Base-by-base conservation (phyloP, 2,797 vertebrate genomes). In the Megalops cyprinoides region DNA sequence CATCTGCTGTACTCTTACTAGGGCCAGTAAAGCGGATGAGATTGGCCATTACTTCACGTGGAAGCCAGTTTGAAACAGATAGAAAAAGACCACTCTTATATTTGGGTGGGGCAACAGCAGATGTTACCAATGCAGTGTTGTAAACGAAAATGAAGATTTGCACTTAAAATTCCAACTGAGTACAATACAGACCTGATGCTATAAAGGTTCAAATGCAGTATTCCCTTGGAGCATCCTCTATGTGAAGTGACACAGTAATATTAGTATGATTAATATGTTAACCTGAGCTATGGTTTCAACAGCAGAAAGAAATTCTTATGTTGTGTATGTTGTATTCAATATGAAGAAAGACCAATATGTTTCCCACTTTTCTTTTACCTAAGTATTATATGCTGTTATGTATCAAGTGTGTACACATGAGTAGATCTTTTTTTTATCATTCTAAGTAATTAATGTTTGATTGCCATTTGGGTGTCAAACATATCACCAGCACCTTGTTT, bases 401-500 rank as follows among this genome's bases (percentile, higher is more conserved):
- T n/a, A n/a, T 91, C 85, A 81, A 90, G 92, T 92, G 87, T 89
- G 90, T 89, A 92, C 91, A 91, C 84, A 79, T 91, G 92, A 88
- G 88, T 88, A 91, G 82, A 84, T 88, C 90, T 48, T 10, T 75
- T 31, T 37, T 23, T 74, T 23, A 28, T 55, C 23, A 55, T 55
- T 55, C 14, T 23, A n/a, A 23, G 67, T 71, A 10, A 14, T 7
- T 48, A 42, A 87, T 81, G 81, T 92, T 87, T 90, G 92, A 89
- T 93, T 92, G 91, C 89, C 85, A 83, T 91, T 87, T 92, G 89
- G 87, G 91, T 87, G 1, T 89, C 87, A 88, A 92, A 90, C 91
- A 91, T 93, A 91, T 93, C 87, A 86, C 84, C 91, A 92, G 93
- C 93, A 94, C 93, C 93, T 95, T 94, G 91, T 93, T 93, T 93